phyloP scores from a whole-genome alignment of 2,888 invertebrate genomes.

The Rhimphoctona megacephalus region DNA sequence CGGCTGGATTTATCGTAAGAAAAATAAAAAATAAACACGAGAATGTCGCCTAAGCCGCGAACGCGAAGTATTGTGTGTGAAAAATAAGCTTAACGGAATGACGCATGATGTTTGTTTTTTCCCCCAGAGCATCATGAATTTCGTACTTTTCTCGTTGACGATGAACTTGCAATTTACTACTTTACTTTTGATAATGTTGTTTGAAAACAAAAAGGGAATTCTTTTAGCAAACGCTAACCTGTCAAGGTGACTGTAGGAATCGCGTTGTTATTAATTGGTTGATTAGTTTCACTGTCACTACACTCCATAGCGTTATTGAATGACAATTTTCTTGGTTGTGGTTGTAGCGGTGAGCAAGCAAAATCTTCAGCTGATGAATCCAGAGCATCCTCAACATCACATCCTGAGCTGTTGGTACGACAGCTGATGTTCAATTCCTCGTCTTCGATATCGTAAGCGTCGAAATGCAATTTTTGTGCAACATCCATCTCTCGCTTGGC shows the following conservation, averaged over 20 bases:
- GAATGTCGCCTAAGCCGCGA: background rate
- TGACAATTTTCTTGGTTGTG: conserved; percentile 88
- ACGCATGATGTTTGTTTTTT: background rate
- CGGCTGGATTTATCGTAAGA: background rate
- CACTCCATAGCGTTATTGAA: conserved; percentile 86
- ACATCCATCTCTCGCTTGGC: conserved; percentile 78
- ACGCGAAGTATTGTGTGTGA: background rate
- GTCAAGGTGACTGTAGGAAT: conserved; percentile 76
- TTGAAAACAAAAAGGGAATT: conserved; percentile 24
- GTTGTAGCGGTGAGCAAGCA: conserved; percentile 86
- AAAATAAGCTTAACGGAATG: background rate
- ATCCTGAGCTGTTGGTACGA: conserved; percentile 85
- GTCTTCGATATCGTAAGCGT: conserved; percentile 83
- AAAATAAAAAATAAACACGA: conserved; percentile 1
- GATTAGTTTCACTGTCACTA: conserved; percentile 79
- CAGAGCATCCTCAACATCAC: conserved; percentile 88
- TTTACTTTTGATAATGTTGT: background rate
- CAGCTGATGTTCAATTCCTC: conserved; percentile 87
- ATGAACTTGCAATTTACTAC: background rate
- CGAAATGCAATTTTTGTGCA: conserved; percentile 82
- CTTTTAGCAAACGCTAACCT: conserved; percentile 76
- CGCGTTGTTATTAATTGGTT: conserved; percentile 68
- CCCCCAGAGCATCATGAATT: background rate
- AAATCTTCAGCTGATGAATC: conserved; percentile 88
- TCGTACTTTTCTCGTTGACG: background rate